Conservation (phyloP, 2,113 vertebrate genomes). For the Zootoca vivipara region DNA sequence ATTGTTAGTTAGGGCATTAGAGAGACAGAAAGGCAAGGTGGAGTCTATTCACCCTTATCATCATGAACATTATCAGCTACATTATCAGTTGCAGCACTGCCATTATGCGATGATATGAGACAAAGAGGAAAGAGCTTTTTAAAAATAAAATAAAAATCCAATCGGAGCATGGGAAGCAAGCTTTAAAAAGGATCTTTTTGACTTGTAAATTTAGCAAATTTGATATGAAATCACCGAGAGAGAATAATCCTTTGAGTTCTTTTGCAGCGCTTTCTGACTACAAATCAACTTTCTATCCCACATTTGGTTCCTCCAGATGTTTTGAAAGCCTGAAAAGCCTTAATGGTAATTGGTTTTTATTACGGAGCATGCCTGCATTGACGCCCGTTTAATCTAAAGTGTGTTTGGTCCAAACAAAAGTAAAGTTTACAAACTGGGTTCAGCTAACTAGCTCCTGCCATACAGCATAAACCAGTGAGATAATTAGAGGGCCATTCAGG, state of each 20-base stretch:
- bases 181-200: slow-evolving; percentile 16
- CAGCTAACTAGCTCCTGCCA: not conserved
- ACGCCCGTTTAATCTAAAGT: not conserved
- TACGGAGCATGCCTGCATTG: not conserved
- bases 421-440: slow-evolving; percentile 10
- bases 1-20: not conserved
- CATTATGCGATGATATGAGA: not conserved
- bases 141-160: not conserved
- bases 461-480: not conserved
- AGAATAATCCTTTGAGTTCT: not conserved
- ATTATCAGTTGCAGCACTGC: not conserved
- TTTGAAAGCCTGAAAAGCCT: slow-evolving; percentile 10
- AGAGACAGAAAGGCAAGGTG: not conserved
- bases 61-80: not conserved
- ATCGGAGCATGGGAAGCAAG: not conserved
- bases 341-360: slow-evolving; percentile 9
- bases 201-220: not conserved
- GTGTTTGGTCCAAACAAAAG: not conserved
- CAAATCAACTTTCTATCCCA: not conserved
- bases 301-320: slow-evolving; percentile 2
- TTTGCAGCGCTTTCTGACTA: not conserved
- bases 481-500: not conserved
- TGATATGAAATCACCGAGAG: slow-evolving; percentile 28
- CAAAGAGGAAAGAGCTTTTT: slow-evolving; percentile 4
- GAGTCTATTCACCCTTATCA: not conserved